A percentile compares a stretch with the other conserved stretches of the same genome.
phyloP scores from a whole-genome alignment of 2,888 invertebrate species.

The Clostera curtula region DNA sequence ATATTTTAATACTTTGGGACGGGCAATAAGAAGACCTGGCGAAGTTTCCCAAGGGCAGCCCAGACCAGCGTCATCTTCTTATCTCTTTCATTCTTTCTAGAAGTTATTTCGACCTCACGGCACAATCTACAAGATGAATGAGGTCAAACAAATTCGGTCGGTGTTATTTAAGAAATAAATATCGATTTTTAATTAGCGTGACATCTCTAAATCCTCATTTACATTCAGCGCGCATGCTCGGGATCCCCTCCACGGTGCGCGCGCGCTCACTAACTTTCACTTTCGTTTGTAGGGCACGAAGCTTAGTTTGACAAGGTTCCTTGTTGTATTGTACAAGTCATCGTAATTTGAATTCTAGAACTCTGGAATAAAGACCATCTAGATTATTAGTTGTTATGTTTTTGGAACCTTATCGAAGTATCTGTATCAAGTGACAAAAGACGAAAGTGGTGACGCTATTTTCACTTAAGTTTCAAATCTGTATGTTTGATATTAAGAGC shows the following conservation, averaged over 20 bases:
- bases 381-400: constrained; percentile 3
- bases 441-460: constrained; percentile 35
- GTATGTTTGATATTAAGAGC: constrained; percentile 10
- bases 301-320: constrained; percentile 30
- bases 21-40: no score
- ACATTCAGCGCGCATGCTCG: constrained; percentile 56
- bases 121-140: no score
- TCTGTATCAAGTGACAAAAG: constrained; percentile 32
- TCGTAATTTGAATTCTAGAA: constrained; percentile 15
- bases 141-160: no score
- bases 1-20: no score
- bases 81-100: no score
- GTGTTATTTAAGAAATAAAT: no score
- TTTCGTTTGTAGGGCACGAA: constrained; percentile 68
- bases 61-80: no score
- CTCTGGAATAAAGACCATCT: constrained; percentile 5
- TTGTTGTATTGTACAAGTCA: neutral
- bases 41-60: no score
- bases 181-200: no score
- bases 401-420: constrained; percentile 36
- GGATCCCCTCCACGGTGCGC: constrained; percentile 31
- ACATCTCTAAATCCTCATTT: no score
- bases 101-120: no score
- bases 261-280: constrained; percentile 60
- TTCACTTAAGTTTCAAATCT: constrained; percentile 15